Percentiles rank a stretch among this genome's conserved stretches.
Conservation (phyloP, 2,797 vertebrate genomes). For the Lycodopsis pacificus region DNA sequence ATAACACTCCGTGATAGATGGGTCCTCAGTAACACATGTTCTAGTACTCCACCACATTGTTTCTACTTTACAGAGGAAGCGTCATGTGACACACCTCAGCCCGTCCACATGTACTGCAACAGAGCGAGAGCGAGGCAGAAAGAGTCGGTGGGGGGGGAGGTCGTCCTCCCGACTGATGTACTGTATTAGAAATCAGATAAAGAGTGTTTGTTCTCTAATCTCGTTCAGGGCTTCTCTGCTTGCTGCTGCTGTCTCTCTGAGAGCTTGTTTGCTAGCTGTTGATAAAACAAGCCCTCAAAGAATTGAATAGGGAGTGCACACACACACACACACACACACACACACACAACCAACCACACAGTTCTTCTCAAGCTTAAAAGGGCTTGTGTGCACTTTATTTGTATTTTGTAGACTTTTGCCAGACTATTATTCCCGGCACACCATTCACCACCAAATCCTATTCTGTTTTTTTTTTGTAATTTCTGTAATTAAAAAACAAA, state of each 20-base stretch:
- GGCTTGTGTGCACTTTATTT: slow-evolving; percentile 24
- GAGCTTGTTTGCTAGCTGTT: slow-evolving; percentile 27
- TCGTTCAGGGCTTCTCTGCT: slow-evolving; percentile 47
- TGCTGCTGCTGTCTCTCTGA: slow-evolving; percentile 39
- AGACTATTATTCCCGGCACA: not conserved
- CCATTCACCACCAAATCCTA: not conserved
- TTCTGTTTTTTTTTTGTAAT: not conserved
- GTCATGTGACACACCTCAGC: not conserved
- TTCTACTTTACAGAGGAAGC: not conserved
- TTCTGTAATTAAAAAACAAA: not conserved
- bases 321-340: slow-evolving; percentile 9
- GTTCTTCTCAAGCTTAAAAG: slow-evolving; percentile 5
- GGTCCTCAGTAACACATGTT: not conserved
- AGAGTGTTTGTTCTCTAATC: slow-evolving; percentile 63
- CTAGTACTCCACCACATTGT: not conserved
- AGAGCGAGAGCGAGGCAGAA: not conserved
- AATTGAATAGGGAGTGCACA: slow-evolving; percentile 9
- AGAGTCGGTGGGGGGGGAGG: slow-evolving; percentile 6
- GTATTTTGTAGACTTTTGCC: not conserved
- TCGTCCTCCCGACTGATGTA: slow-evolving; percentile 30
- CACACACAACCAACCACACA: not conserved
- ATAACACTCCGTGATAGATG: not conserved
- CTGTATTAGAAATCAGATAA: slow-evolving; percentile 54
- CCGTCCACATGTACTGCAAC: not conserved
- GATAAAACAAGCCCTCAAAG: slow-evolving; percentile 36